These are phyloP conservation scores for Sesamia inferens DNA, from an alignment of 2,888 invertebrate genomes.

Conservation along the genomic window DNA sequence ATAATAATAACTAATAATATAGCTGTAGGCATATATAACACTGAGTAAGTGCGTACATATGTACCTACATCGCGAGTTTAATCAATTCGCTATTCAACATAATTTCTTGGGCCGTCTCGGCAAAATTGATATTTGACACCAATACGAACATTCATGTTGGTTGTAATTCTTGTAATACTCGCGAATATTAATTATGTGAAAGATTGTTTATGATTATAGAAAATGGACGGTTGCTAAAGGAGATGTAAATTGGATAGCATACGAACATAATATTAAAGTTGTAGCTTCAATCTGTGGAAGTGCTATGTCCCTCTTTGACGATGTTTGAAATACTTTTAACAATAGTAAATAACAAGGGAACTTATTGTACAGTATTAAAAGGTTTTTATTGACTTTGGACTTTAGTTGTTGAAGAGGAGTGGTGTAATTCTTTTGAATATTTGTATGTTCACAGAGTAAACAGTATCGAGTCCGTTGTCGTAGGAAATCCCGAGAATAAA, in stretches of 20 bases:
- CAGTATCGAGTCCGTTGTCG: constrained; percentile 19
- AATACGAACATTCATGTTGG: constrained; percentile 3
- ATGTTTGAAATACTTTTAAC: constrained; percentile 9
- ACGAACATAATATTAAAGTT: constrained; percentile 8
- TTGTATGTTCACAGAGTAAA: constrained; percentile 20
- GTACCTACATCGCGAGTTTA: constrained; percentile 18
- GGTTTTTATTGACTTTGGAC: constrained; percentile 32
- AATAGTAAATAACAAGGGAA: constrained; percentile 8
- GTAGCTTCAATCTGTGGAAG: constrained; percentile 3
- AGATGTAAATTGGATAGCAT: constrained; percentile 1
- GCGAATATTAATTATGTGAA: neutral
- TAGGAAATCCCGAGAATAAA: constrained; percentile 11
- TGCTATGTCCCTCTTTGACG: constrained; percentile 6
- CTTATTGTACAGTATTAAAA: constrained; percentile 21
- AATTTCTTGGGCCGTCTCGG: constrained; percentile 24
- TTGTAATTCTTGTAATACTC: constrained; percentile 14
- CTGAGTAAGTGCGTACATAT: constrained; percentile 12
- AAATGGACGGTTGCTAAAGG: constrained; percentile 17
- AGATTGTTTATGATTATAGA: constrained; percentile 4
- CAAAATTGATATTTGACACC: constrained; percentile 36
- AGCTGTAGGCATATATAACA: constrained; percentile 4
- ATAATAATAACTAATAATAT: constrained; percentile 14
- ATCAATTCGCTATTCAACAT: constrained; percentile 43
- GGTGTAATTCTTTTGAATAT: constrained; percentile 39
- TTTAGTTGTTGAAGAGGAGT: constrained; percentile 15